Evolutionary conservation across 2,888 invertebrate species (phyloP).

Genomic region (Eristalis tenax): DNA sequence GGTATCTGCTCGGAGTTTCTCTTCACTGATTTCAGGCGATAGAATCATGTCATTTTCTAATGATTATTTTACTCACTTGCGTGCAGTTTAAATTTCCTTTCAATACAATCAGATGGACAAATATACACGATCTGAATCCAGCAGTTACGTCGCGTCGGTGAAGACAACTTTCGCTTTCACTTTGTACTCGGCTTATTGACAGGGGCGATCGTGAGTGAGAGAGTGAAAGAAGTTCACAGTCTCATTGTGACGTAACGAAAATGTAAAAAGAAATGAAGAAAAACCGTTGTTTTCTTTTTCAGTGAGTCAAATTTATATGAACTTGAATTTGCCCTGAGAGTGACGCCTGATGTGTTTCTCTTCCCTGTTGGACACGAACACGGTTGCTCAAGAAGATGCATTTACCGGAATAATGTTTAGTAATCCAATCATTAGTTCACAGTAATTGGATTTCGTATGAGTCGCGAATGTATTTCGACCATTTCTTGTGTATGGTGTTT

Average conservation of each 20-base stretch:
- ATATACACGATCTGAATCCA: constrained; percentile 1
- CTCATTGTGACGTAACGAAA: constrained; percentile 48
- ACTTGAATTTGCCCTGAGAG: constrained; percentile 12
- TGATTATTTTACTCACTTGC: neutral
- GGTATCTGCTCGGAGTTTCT: neutral
- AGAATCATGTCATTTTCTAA: no score
- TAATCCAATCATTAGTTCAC: no score
- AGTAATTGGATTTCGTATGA: no score
- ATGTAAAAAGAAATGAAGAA: constrained; percentile 20
- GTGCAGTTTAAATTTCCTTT: neutral
- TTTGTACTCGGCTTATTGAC: constrained; percentile 62
- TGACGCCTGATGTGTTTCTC: neutral
- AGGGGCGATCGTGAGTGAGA: constrained; percentile 64
- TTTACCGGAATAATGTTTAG: no score
- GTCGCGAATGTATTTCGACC: no score
- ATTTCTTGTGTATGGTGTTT: no score
- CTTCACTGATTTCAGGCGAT: neutral
- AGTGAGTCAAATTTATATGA: neutral
- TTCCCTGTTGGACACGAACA: no score
- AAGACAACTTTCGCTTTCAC: constrained; percentile 79
- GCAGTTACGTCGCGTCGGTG: constrained; percentile 38
- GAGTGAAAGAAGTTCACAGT: constrained; percentile 56
- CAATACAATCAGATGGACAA: neutral
- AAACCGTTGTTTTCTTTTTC: constrained; percentile 1
- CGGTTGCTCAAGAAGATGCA: no score